Percentiles rank a stretch among this genome's conserved stretches.
phyloP scores from a whole-genome alignment of 2,797 vertebrate species.

The Typhlichthys eigenmanni region DNA sequence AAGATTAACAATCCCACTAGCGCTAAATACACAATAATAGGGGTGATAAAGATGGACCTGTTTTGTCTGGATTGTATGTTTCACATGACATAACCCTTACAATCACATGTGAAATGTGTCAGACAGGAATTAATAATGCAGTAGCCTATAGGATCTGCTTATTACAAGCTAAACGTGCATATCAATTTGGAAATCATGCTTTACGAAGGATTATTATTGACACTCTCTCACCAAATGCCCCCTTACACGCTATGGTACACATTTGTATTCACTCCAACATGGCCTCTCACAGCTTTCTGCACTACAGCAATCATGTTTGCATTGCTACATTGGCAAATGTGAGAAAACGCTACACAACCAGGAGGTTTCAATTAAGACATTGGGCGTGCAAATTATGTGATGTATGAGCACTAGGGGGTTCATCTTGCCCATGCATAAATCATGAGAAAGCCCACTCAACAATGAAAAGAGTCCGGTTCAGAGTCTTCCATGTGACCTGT shows the following conservation, averaged over 20 bases:
- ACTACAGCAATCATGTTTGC: too few species aligned
- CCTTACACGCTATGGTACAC: too few species aligned
- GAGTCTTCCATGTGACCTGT: constrained; percentile 50
- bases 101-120: too few species aligned
- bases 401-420: background rate
- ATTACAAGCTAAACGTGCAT: background rate
- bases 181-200: too few species aligned
- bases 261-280: background rate
- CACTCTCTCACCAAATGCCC: too few species aligned
- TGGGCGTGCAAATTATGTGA: background rate
- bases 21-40: too few species aligned
- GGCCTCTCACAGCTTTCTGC: background rate
- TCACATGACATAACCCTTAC: too few species aligned
- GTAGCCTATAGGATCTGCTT: background rate
- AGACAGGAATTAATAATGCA: constrained; percentile 11
- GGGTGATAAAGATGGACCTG: too few species aligned
- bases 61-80: too few species aligned
- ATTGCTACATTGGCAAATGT: too few species aligned
- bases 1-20: background rate
- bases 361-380: background rate
- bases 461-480: constrained; percentile 50
- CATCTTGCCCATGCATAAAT: constrained; percentile 40
- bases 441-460: constrained; percentile 25
- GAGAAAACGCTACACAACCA: too few species aligned
- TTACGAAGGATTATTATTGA: too few species aligned